Evolutionary conservation across 64 coral and sea anemone species (phyloP).

Genomic region (Montipora cactus): DNA sequence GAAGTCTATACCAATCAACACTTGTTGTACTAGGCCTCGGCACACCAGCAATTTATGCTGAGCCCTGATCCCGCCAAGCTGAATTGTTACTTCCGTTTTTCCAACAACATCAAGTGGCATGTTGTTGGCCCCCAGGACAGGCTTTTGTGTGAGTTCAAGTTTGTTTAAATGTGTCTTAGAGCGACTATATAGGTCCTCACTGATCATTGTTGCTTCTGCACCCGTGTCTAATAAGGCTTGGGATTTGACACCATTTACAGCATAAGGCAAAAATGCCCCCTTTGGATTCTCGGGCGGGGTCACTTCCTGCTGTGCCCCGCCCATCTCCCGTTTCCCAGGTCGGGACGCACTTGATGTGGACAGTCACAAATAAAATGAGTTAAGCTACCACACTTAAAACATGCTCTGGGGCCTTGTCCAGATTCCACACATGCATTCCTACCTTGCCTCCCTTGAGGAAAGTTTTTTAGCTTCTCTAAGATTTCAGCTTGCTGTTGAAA

Average conservation of each 20-base stretch:
- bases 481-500: background rate
- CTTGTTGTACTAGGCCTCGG: slow-evolving; percentile 13
- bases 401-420: background rate
- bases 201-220: slow-evolving; percentile 34
- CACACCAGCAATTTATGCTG: slow-evolving; percentile 37
- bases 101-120: slow-evolving; percentile 19
- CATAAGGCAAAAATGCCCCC: slow-evolving; percentile 11
- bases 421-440: background rate
- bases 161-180: background rate
- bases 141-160: background rate
- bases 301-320: background rate
- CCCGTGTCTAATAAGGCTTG: slow-evolving; percentile 28
- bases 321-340: background rate
- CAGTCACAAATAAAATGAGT: background rate
- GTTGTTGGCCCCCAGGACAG: slow-evolving; percentile 31
- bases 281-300: slow-evolving; percentile 18
- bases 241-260: slow-evolving; percentile 12
- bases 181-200: slow-evolving; percentile 11
- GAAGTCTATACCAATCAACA: slow-evolving; percentile 48
- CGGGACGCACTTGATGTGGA: background rate
- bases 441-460: background rate
- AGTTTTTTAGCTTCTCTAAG: background rate
- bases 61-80: background rate
- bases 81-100: background rate
- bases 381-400: background rate